Base-by-base conservation (phyloP, 1,140 invertebrate species). In the Agrilus planipennis region DNA sequence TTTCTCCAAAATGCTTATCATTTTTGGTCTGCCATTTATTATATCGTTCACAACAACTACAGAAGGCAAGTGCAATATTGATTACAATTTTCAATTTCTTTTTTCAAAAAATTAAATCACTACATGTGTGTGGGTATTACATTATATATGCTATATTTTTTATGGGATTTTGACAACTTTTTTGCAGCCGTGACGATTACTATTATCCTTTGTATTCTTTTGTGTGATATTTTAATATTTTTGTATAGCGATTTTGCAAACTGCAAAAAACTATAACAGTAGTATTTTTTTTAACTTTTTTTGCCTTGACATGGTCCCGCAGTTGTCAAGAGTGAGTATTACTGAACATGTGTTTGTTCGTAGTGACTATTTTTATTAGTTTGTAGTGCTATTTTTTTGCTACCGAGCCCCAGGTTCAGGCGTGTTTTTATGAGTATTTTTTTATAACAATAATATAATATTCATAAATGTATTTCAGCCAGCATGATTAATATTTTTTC, bases 121-220 rank as follows among this genome's bases (percentile, higher is more conserved):
- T 58, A 62, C 58, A 60, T 62, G 60, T 60, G 58, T 62, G 60
- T 61, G 60, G 61, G 60, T 62, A 60, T 54, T 36, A 34, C 51
- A 49, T 54, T 52, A 47, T 51, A 37, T 39, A 44, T 12, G 31
- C 19, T 6, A 25, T 7, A 49, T 36, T 49, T 41, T 47, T 50
- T 47, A 40, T 41, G 45, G 34, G 39, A 45, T 46, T 53, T 55
- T 57, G 47, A 55, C 57, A 61, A 55, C 57, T 59, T 63, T 63
- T 63, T 63, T 63, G 61, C 61, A 63, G 61, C 58, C 55, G 59
- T 58, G 52, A 44, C 49, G 40, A 50, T 38, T 47, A 50, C 53
- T 55, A 51, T 29, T 42, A 39, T 21, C 39, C 20, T 28, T 45
- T 47, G 42, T 45, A 49, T 53, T 51, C 49, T 53, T 39, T 45